Evolutionary conservation across 2,113 vertebrate species (phyloP).

Genomic region (Casuarius casuarius): DNA sequence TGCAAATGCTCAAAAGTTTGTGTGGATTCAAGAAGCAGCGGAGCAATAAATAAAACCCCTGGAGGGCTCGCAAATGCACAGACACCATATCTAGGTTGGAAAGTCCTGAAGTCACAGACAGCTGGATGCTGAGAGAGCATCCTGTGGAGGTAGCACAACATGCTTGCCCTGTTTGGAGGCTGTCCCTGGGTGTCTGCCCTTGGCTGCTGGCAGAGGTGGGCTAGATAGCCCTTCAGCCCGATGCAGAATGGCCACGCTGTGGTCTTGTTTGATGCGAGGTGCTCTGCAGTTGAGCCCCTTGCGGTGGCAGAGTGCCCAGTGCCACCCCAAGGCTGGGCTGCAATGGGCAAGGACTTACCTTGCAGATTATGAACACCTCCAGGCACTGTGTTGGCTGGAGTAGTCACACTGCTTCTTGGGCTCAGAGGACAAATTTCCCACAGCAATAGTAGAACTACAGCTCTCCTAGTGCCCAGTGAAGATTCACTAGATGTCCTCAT

Average conservation of each 20-base stretch:
- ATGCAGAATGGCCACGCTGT: not conserved
- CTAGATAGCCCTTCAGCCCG: not conserved
- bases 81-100: not conserved
- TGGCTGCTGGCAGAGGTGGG: not conserved
- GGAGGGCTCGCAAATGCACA: not conserved
- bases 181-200: not conserved
- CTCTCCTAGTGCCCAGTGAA: rapidly evolving
- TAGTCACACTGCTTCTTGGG: not conserved
- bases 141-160: not conserved
- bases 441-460: not conserved
- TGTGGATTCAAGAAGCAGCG: not conserved
- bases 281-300: not conserved
- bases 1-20: not conserved
- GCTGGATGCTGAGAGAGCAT: not conserved
- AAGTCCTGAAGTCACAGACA: not conserved
- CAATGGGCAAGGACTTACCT: not conserved
- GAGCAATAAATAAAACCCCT: rapidly evolving
- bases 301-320: not conserved
- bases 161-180: not conserved
- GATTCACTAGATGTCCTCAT: not conserved
- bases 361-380: not conserved
- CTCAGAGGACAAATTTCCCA: not conserved
- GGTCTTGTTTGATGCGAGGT: not conserved
- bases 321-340: not conserved
- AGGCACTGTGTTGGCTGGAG: not conserved